phyloP scores from a whole-genome alignment of 2,888 invertebrate genomes.

The Stenodema calcarata region DNA sequence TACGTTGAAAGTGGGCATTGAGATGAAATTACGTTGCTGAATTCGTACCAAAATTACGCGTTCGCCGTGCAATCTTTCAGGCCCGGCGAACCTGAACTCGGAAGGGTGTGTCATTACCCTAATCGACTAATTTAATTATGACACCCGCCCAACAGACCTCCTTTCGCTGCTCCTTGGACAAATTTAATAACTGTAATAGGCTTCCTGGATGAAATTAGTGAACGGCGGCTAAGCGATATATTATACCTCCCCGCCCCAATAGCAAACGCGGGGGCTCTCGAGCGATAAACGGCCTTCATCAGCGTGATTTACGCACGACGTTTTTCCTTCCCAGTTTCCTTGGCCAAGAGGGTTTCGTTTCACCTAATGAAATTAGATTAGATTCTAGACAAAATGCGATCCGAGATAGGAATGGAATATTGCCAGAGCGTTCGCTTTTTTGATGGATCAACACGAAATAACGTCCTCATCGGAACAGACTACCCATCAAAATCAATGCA shows the following conservation, averaged over 20 bases:
- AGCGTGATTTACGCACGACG: not conserved
- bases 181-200: not conserved
- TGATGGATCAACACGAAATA: no score
- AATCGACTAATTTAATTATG: slow-evolving; percentile 26
- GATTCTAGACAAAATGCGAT: not conserved
- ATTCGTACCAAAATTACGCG: no score
- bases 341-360: not conserved
- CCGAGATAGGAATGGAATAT: not conserved
- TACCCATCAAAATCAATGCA: no score
- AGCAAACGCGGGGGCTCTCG: not conserved
- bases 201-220: not conserved
- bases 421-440: no score
- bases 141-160: not conserved
- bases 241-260: not conserved
- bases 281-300: not conserved
- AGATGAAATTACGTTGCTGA: no score
- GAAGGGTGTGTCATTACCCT: slow-evolving; percentile 5
- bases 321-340: not conserved
- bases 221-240: not conserved
- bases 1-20: no score
- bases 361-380: not conserved
- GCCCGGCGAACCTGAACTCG: not conserved
- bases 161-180: not conserved
- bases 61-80: not conserved
- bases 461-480: no score